Percentiles rank a stretch among this genome's conserved stretches.
Evolutionary conservation across 92 coral and sea anemone species (phyloP).

Genomic region (Pocillopora meandrina): DNA sequence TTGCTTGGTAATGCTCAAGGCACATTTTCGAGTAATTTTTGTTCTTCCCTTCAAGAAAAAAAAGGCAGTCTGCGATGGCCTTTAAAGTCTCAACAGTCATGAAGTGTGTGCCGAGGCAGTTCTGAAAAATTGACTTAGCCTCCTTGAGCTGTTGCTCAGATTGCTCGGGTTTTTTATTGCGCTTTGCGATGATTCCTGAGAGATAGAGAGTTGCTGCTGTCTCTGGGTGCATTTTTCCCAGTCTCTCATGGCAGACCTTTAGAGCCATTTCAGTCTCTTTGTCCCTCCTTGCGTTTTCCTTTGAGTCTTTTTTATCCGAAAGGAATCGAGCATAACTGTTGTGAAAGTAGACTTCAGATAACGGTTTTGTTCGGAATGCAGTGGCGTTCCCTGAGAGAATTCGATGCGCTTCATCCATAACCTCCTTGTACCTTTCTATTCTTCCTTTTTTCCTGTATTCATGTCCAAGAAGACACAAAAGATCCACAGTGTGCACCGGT

Average conservation of each 20-base stretch:
- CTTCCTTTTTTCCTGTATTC: no score
- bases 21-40: neutral
- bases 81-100: constrained; percentile 33
- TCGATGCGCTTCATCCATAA: no score
- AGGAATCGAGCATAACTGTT: constrained; percentile 17
- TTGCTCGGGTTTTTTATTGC: neutral
- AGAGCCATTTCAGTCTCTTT: neutral
- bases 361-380: neutral
- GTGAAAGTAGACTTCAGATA: neutral
- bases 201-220: constrained; percentile 13
- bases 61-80: constrained; percentile 9
- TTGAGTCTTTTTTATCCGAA: neutral
- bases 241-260: neutral
- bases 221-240: constrained; percentile 11
- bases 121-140: neutral
- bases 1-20: neutral
- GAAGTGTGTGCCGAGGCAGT: constrained; percentile 1
- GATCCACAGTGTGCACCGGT: no score
- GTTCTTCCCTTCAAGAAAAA: neutral
- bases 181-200: constrained; percentile 9
- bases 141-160: neutral
- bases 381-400: neutral
- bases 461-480: no score
- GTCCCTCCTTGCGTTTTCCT: neutral
- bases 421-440: no score